Conservation (phyloP, 1,140 invertebrate species). For the Heliconius eleuchia region DNA sequence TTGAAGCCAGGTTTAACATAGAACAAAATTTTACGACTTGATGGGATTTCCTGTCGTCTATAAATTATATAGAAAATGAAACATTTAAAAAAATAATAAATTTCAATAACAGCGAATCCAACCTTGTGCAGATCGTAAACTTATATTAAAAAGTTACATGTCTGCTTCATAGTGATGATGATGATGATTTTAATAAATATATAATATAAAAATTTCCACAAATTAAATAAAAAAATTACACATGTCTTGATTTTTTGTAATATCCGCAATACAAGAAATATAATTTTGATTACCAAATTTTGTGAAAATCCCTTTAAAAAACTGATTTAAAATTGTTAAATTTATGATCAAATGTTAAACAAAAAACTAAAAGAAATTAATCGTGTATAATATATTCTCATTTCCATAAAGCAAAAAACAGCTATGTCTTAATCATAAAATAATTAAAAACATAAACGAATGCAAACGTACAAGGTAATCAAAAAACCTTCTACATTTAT, state of each 20-base stretch:
- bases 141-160: background rate
- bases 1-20: constrained; percentile 34
- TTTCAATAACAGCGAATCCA: constrained; percentile 53
- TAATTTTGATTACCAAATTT: too few species aligned
- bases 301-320: too few species aligned
- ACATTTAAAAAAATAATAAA: constrained; percentile 48
- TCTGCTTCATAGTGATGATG: background rate
- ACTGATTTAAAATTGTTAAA: too few species aligned
- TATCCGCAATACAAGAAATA: too few species aligned
- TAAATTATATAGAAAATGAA: constrained; percentile 66
- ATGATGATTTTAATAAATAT: too few species aligned
- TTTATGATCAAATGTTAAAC: background rate
- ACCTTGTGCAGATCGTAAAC: constrained; percentile 36
- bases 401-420: background rate
- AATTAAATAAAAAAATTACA: too few species aligned
- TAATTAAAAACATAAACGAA: constrained; percentile 5
- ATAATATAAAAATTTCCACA: too few species aligned
- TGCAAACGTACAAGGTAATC: constrained; percentile 28
- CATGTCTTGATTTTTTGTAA: too few species aligned
- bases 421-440: constrained; percentile 18
- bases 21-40: constrained; percentile 51
- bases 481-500: constrained; percentile 19
- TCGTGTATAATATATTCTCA: background rate
- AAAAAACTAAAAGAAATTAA: background rate
- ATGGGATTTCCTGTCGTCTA: constrained; percentile 54